These are phyloP conservation scores for Onychostoma macrolepis DNA, from an alignment of 2,113 vertebrate species.

Conservation along the genomic window DNA sequence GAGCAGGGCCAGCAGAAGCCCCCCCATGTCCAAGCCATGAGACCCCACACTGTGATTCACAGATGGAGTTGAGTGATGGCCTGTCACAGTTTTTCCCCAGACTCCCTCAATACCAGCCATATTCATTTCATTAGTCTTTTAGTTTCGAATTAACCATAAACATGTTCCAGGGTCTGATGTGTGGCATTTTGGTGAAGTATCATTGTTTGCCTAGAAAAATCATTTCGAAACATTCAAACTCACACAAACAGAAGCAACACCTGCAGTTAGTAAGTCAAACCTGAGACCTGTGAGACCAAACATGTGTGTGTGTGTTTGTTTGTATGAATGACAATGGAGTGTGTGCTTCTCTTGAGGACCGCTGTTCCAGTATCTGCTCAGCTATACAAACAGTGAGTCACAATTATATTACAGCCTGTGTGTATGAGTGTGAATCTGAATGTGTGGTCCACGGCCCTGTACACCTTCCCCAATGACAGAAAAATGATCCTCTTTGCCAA, in stretches of 20 bases:
- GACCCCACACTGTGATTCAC: constrained; percentile 34
- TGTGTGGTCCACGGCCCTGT: constrained; percentile 37
- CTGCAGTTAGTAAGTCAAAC: neutral
- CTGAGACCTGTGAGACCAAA: neutral
- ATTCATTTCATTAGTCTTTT: constrained; percentile 26
- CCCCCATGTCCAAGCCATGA: constrained; percentile 12
- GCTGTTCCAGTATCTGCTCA: constrained; percentile 26
- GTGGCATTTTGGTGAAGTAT: neutral
- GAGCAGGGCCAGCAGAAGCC: constrained; percentile 16
- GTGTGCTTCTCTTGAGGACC: neutral
- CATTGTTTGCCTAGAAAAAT: neutral
- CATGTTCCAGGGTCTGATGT: neutral
- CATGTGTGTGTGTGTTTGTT: neutral
- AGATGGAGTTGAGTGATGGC: constrained; percentile 33
- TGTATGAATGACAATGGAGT: constrained; percentile 21
- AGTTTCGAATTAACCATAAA: neutral
- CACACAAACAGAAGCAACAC: neutral
- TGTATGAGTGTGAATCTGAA: constrained; percentile 1
- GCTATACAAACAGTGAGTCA: constrained; percentile 41
- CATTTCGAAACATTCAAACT: neutral
- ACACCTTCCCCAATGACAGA: constrained; percentile 38
- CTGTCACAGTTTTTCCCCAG: constrained; percentile 11
- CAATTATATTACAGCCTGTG: constrained; percentile 22
- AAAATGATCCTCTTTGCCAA: constrained; percentile 36
- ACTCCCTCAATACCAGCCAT: neutral